Percentiles rank a stretch among this genome's conserved stretches.
Evolutionary conservation across 2,797 vertebrate genomes (phyloP).

Genomic region (Accipiter superciliosus): DNA sequence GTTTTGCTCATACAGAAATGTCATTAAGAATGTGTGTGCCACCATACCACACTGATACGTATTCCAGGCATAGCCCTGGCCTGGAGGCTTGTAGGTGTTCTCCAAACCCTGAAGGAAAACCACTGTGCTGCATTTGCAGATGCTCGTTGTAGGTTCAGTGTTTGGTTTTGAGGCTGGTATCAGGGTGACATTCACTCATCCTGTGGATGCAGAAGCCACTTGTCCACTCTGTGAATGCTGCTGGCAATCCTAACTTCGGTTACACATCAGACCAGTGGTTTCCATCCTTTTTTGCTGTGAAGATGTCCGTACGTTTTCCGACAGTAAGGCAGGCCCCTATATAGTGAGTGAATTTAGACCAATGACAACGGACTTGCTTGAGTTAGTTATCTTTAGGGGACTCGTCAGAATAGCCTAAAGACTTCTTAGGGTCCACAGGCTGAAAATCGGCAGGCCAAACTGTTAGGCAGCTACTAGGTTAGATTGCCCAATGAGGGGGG

Average conservation of each 20-base stretch:
- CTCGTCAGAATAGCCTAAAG: not conserved
- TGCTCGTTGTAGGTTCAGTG: not conserved
- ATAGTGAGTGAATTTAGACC: not conserved
- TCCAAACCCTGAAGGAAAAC: not conserved
- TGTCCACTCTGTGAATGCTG: not conserved
- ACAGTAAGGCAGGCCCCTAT: not conserved
- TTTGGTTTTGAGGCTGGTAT: not conserved
- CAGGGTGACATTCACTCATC: not conserved
- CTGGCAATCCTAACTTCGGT: not conserved
- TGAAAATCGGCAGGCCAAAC: not conserved
- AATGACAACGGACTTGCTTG: not conserved
- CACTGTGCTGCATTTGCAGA: not conserved
- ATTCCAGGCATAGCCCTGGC: not conserved
- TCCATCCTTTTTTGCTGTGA: not conserved
- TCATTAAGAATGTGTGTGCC: not conserved
- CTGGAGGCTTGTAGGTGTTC: not conserved
- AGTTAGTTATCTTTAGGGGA: not conserved
- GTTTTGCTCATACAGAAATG: not conserved
- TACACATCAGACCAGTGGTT: not conserved
- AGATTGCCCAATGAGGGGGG: not conserved
- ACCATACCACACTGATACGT: accelerated
- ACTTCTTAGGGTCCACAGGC: not conserved
- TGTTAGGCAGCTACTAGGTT: not conserved
- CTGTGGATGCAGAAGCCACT: not conserved
- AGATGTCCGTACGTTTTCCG: not conserved